Percentiles rank a stretch among this genome's conserved stretches.
Conservation (phyloP, 2,797 vertebrate species). For the Varecia variegata region DNA sequence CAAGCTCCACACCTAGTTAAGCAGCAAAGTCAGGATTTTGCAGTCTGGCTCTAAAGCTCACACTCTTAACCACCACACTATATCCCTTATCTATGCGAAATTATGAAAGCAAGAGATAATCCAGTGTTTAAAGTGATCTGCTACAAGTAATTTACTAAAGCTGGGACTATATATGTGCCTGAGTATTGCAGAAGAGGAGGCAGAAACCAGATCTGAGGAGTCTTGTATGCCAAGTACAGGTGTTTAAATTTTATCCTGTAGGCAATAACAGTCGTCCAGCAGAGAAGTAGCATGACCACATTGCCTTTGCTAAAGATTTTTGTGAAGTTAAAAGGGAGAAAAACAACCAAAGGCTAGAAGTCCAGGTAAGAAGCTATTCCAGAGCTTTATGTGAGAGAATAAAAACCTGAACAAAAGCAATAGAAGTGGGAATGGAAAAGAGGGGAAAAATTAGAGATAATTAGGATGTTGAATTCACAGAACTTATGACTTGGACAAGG, state of each 20-base stretch:
- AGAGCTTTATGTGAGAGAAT: background rate
- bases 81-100: background rate
- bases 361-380: background rate
- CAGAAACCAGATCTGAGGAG: background rate
- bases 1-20: background rate
- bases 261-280: background rate
- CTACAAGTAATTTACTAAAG: background rate
- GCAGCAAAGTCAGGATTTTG: background rate
- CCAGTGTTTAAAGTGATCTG: background rate
- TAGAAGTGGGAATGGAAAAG: background rate
- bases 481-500: background rate
- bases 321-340: background rate
- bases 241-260: background rate
- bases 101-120: slow-evolving; percentile 25
- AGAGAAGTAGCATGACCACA: background rate
- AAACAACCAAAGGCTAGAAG: background rate
- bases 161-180: background rate
- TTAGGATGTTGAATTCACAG: background rate
- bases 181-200: background rate
- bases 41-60: background rate
- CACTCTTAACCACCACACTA: background rate
- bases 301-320: slow-evolving; percentile 10
- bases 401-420: slow-evolving; percentile 4
- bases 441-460: background rate
- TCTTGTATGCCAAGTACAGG: background rate